These are phyloP conservation scores for Petaurus breviceps DNA, from an alignment of 2,113 vertebrate species.

Conservation along the genomic window DNA sequence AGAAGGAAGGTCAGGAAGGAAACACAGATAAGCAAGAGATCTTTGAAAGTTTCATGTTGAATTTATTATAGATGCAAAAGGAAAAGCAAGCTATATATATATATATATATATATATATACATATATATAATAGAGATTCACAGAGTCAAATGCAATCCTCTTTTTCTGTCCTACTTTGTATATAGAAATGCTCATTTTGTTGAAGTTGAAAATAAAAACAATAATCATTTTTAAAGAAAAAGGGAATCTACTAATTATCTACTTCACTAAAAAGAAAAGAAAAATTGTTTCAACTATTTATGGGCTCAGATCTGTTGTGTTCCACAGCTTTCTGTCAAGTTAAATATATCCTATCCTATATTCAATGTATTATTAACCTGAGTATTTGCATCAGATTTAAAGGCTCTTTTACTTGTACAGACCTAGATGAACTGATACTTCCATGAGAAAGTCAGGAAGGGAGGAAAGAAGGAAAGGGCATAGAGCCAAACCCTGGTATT, in stretches of 20 bases:
- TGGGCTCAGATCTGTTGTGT: not conserved
- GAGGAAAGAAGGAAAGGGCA: not conserved
- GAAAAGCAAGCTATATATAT: not conserved
- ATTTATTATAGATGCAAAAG: not conserved
- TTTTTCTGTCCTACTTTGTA: not conserved
- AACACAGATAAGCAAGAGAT: not conserved
- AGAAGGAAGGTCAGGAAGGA: not conserved
- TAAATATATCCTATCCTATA: not conserved
- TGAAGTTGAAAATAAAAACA: not conserved
- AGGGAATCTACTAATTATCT: not conserved
- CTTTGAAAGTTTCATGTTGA: not conserved
- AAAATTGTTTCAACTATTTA: not conserved
- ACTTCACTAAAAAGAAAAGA: not conserved
- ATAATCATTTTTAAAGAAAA: not conserved
- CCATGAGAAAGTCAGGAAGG: not conserved
- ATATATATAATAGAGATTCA: not conserved
- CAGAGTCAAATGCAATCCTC: not conserved
- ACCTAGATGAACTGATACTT: not conserved
- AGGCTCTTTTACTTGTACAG: not conserved
- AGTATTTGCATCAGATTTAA: not conserved
- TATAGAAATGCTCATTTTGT: not conserved
- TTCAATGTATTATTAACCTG: not conserved
- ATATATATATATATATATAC: too few species aligned
- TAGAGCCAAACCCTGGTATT: not conserved
- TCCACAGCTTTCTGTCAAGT: not conserved